Evolutionary conservation across 1,140 invertebrate genomes (phyloP).

Genomic region (Trichonephila clavata): DNA sequence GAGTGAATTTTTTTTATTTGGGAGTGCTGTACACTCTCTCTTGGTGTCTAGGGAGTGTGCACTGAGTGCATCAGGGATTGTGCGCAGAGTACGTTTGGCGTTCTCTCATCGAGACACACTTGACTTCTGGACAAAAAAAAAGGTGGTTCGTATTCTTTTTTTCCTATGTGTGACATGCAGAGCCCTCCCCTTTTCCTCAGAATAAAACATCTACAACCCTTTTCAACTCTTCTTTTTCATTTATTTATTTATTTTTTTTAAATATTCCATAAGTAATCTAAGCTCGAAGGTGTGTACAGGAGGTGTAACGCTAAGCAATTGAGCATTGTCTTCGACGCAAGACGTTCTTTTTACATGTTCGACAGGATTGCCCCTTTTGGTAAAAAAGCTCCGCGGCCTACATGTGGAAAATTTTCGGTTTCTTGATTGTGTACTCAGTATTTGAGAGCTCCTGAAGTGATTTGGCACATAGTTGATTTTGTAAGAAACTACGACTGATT

Average conservation of each 20-base stretch:
- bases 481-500: background rate
- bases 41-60: constrained; percentile 9
- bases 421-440: too few relatives aligned
- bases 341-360: background rate
- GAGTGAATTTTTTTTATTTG: constrained; percentile 54
- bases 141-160: background rate
- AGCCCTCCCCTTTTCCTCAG: background rate
- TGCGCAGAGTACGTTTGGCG: constrained; percentile 61
- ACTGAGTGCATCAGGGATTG: constrained; percentile 52
- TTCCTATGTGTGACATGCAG: background rate
- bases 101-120: background rate
- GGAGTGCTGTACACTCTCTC: constrained; percentile 63
- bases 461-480: background rate
- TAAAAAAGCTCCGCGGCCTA: background rate
- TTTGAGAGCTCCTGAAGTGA: background rate
- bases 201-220: background rate
- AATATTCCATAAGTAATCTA: constrained; percentile 17
- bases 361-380: background rate
- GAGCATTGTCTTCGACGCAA: background rate
- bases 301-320: constrained; percentile 3
- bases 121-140: constrained; percentile 14
- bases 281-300: constrained; percentile 47
- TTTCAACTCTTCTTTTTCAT: background rate
- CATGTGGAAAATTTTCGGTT: background rate
- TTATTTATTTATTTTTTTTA: background rate